A percentile compares a stretch with the other conserved stretches of the same genome.
Evolutionary conservation across 1,140 invertebrate genomes (phyloP).

Genomic region (Papilio glaucus): DNA sequence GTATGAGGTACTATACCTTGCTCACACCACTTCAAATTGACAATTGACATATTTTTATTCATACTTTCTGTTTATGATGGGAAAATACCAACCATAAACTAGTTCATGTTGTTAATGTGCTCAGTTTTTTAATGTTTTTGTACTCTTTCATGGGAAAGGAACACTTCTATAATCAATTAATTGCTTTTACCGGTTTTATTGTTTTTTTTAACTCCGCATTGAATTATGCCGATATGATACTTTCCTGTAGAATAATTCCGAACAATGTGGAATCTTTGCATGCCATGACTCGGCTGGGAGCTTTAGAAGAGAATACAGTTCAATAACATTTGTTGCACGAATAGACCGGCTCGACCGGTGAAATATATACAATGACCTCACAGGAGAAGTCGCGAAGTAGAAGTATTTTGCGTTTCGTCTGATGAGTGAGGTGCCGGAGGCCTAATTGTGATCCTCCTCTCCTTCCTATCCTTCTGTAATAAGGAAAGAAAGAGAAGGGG

Average conservation of each 20-base stretch:
- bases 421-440: too few relatives aligned
- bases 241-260: conserved; percentile 11
- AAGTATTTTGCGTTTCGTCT: too few relatives aligned
- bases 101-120: neutral
- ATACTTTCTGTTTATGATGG: conserved; percentile 8
- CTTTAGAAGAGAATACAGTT: neutral
- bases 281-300: neutral
- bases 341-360: too few relatives aligned
- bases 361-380: too few relatives aligned
- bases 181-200: neutral
- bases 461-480: too few relatives aligned
- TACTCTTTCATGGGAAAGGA: neutral
- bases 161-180: conserved; percentile 2
- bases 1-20: neutral
- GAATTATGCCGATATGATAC: conserved; percentile 3
- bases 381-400: too few relatives aligned
- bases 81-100: neutral
- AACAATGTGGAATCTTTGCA: conserved; percentile 10
- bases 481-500: too few relatives aligned
- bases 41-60: neutral
- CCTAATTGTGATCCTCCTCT: too few relatives aligned
- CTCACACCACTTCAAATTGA: neutral
- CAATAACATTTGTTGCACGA: too few relatives aligned
- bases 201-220: neutral
- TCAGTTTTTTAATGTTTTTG: neutral